Evolutionary conservation across 2,888 invertebrate genomes (phyloP).

Genomic region (Chesias legatella): DNA sequence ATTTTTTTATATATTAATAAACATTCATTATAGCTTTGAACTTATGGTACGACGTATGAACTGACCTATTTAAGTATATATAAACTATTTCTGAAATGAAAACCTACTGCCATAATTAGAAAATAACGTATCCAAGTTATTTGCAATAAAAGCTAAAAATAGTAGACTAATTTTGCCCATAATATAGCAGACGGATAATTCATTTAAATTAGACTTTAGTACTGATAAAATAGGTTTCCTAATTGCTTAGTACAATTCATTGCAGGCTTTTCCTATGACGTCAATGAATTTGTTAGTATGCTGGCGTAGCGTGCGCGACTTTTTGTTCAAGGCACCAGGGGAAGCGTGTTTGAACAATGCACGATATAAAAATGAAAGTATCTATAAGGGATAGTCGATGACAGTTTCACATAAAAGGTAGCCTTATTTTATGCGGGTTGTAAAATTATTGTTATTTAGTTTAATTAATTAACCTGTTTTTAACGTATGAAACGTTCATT

Average conservation of each 20-base stretch:
- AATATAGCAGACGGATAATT: constrained; percentile 10
- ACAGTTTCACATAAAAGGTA: too few relatives aligned
- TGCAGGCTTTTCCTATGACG: constrained; percentile 46
- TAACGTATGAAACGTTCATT: too few relatives aligned
- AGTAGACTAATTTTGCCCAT: constrained; percentile 3
- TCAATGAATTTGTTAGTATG: constrained; percentile 54
- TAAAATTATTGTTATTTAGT: too few relatives aligned
- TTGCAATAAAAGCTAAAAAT: constrained; percentile 14
- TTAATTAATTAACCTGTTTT: too few relatives aligned
- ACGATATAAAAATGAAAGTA: constrained; percentile 34
- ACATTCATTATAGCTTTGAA: too few relatives aligned
- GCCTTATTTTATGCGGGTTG: too few relatives aligned
- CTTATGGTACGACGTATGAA: too few relatives aligned
- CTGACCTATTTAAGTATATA: too few relatives aligned
- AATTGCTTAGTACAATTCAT: constrained; percentile 20
- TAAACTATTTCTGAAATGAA: constrained; percentile 16
- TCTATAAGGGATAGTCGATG: constrained; percentile 13
- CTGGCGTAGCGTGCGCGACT: constrained; percentile 27
- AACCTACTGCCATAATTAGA: constrained; percentile 7
- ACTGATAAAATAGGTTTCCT: constrained; percentile 18
- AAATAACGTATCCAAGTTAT: constrained; percentile 10
- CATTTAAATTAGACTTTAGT: constrained; percentile 22
- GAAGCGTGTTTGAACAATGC: constrained; percentile 23
- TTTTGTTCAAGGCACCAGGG: constrained; percentile 19
- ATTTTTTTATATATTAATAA: too few relatives aligned